Evolutionary conservation across 2,797 vertebrate genomes (phyloP).

Genomic region (Onychomys arenicola): DNA sequence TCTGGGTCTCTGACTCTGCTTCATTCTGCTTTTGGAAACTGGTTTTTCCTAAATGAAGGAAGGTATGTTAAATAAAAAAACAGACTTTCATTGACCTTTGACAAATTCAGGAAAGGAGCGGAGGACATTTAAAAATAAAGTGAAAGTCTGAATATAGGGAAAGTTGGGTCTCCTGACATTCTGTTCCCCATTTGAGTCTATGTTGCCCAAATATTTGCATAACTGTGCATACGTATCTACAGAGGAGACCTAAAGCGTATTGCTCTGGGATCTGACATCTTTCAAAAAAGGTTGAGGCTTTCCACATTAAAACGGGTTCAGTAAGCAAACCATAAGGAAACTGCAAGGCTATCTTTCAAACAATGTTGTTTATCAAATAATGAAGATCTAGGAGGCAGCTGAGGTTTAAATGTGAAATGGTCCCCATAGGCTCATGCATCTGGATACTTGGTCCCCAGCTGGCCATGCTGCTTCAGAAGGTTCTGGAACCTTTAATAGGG

Average conservation of each 20-base stretch:
- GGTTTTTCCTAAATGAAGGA: conserved; percentile 88
- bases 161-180: not conserved
- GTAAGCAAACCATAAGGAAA: not conserved
- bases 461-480: not conserved
- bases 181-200: not conserved
- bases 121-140: not conserved
- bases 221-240: not conserved
- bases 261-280: not conserved
- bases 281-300: not conserved
- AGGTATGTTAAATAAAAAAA: conserved; percentile 74
- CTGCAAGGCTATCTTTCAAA: not conserved
- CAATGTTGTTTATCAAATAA: not conserved
- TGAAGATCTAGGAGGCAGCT: not conserved
- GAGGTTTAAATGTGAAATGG: not conserved
- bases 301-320: not conserved
- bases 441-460: not conserved
- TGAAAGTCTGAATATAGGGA: not conserved
- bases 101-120: not conserved
- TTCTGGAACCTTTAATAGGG: not conserved
- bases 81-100: conserved; percentile 33
- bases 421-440: too few relatives aligned
- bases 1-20: conserved; percentile 81
- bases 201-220: not conserved
- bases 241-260: not conserved
- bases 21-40: conserved; percentile 88